Conservation (phyloP, 1,140 invertebrate species). For the Rhopalosiphum padi region DNA sequence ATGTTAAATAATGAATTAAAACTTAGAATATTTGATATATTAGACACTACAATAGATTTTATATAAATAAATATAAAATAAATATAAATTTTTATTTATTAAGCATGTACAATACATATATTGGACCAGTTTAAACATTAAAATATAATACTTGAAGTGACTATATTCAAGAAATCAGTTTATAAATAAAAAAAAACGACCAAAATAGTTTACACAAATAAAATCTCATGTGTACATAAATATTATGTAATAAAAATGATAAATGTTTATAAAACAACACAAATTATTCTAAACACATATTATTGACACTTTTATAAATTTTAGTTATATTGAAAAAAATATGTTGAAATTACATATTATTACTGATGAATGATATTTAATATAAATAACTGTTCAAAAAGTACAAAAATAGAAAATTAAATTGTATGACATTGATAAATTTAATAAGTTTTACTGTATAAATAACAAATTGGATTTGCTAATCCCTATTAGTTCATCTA, state of each 20-base stretch:
- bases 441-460: not conserved
- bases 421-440: not conserved
- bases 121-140: not conserved
- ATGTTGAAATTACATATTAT: not conserved
- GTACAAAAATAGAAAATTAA: constrained; percentile 3
- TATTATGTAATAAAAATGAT: not conserved
- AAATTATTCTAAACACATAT: no score
- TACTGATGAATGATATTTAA: not conserved
- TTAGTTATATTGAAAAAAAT: no score
- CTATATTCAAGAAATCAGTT: not conserved
- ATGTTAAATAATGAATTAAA: not conserved
- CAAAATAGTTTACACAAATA: not conserved
- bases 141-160: not conserved
- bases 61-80: not conserved
- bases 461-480: not conserved
- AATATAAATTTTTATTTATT: not conserved
- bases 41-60: not conserved
- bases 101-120: not conserved
- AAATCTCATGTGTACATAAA: not conserved
- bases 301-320: no score
- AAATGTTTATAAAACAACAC: no score
- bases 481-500: no score
- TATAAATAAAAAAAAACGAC: not conserved
- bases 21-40: not conserved
- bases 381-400: not conserved